phyloP scores from a whole-genome alignment of 2,113 vertebrate species.

The Clupea harengus region DNA sequence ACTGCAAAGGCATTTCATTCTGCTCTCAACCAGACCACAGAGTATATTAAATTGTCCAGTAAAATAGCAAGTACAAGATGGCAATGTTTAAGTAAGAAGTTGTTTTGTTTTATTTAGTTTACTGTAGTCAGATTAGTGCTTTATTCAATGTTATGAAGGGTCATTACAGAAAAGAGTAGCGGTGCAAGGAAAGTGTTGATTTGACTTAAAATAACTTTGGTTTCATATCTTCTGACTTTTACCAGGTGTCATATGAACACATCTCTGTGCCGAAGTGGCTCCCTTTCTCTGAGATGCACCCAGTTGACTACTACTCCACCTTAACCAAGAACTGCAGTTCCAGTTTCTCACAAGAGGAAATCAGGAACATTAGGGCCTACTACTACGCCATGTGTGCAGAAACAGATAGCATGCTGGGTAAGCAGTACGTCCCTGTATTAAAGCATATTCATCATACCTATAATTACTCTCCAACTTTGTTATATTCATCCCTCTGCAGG shows the following conservation, averaged over 20 bases:
- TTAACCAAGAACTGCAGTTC: conserved; percentile 95
- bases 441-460: neutral
- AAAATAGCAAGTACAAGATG: neutral
- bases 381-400: conserved; percentile 99
- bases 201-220: neutral
- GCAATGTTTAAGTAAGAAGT: neutral
- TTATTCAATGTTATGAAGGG: neutral
- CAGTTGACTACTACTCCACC: conserved; percentile 90
- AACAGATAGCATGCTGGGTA: conserved; percentile 92
- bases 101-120: neutral
- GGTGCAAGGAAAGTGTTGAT: neutral
- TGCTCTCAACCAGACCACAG: neutral
- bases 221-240: conserved; percentile 21
- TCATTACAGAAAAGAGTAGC: neutral
- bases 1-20: conserved; percentile 38
- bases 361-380: conserved; percentile 83
- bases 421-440: conserved; percentile 44
- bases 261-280: conserved; percentile 87
- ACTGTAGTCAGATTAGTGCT: neutral
- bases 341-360: conserved; percentile 82
- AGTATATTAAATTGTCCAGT: neutral
- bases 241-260: conserved; percentile 78
- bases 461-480: neutral
- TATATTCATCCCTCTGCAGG: conserved; percentile 64
- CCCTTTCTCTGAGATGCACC: conserved; percentile 83